Evolutionary conservation across 2,797 vertebrate species (phyloP), one percentile per base, ranked within the genome.

Genomic region (Paguma larvata): DNA sequence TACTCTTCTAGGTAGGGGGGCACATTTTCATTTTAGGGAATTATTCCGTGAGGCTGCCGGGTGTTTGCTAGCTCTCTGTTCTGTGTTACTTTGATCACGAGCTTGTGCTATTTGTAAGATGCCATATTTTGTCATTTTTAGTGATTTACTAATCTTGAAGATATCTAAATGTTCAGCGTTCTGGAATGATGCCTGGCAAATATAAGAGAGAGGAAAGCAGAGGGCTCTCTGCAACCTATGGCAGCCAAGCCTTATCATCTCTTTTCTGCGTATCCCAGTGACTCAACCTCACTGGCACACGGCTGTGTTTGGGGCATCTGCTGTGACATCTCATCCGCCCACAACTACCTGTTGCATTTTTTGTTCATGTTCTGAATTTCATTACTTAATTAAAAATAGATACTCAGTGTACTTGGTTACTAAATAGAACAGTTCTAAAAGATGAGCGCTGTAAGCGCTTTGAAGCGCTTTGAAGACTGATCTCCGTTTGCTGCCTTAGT

Each of bases 301-400:
- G 95, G 68, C 79, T 95, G 41, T 86, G 78, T 95, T 95, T 96
- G 90, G 96, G 98, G 95, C 97, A 97, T 98, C 97, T 97, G 96
- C 96, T 97, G 41, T 97, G 97, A 95, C 96, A 97, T 97, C 95
- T 96, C 95, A 97, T 93, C 95, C 83, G 1, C 97, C 95, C 83
- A 98, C 97, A 95, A 84, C 87, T 98, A 97, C 97, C 94, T 98
- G 96, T 98, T 95, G 95, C 78, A 59, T 97, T 97, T 96, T 97
- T 97, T 96, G 87, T 70, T 78, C 88, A 77, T 97, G 82, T 97
- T 97, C 95, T 97, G 95, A 87, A 97, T 98, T 97, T 97, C 46
- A 92, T 97, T 97, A 90, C 63, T 96, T 93, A 68, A 93, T 97
- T 97, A 97, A 98, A 97, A 97, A 97, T 97, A 98, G 96, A 85